phyloP scores from a whole-genome alignment of 1,140 invertebrate species.

The Sitophilus oryzae region DNA sequence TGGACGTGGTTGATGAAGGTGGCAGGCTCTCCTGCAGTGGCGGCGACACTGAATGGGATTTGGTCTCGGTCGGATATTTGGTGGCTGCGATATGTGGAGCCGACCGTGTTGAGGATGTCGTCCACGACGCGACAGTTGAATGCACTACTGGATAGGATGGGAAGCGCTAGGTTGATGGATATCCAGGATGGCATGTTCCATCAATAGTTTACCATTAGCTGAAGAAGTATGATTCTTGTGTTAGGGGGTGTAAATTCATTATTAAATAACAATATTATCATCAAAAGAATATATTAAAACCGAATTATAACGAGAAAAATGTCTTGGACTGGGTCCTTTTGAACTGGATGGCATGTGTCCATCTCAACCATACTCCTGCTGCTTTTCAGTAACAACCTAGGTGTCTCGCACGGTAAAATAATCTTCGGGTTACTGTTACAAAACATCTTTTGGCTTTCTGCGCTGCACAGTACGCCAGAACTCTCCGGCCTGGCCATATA shows the following conservation, averaged over 20 bases:
- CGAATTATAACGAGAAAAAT: too few species aligned
- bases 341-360: too few species aligned
- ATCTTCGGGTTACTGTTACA: slow-evolving; percentile 30
- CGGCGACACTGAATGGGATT: slow-evolving; percentile 35
- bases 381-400: slow-evolving; percentile 28
- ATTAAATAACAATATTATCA: too few species aligned
- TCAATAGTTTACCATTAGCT: too few species aligned
- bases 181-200: slow-evolving; percentile 47
- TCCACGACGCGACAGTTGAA: slow-evolving; percentile 56
- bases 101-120: slow-evolving; percentile 45
- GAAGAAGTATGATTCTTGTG: too few species aligned
- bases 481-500: slow-evolving; percentile 38
- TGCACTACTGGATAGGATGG: slow-evolving; percentile 56
- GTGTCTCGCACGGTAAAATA: slow-evolving; percentile 25
- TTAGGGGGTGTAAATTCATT: too few species aligned
- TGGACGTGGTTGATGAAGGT: slow-evolving; percentile 39
- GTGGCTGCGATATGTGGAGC: slow-evolving; percentile 42
- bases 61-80: slow-evolving; percentile 29
- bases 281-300: too few species aligned
- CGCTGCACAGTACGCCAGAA: slow-evolving; percentile 34
- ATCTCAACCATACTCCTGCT: slow-evolving; percentile 39
- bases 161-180: slow-evolving; percentile 51
- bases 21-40: slow-evolving; percentile 36
- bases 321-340: too few species aligned
- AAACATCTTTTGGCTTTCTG: slow-evolving; percentile 26